Base-by-base conservation (phyloP, 2,888 invertebrate species). In the Eumacrocentrus americanus region DNA sequence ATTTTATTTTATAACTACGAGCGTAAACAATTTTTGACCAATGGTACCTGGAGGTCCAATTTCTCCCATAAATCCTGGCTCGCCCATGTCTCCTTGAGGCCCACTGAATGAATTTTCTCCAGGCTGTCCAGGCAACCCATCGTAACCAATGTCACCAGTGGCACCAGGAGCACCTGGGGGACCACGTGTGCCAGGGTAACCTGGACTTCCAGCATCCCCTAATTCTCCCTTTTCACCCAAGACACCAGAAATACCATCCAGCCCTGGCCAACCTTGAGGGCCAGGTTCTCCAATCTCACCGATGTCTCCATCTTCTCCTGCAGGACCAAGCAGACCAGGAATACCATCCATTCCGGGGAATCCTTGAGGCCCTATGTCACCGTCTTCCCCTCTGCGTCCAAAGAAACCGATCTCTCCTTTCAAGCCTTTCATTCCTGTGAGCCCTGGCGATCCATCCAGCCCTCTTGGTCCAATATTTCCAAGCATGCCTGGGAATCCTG, bases 201-300 rank as follows among this genome's bases (percentile, higher is more conserved):
- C 94, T 62, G 84, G 85, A 40, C 84, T 81, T 60, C 94, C 95
- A 53, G 86, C 86, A 61, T 86, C 86, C 62, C 95, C 95, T 12
- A 83, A 83, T 75, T 91, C 90, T 67, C 95, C 94, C 81, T 89
- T 89, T 5, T 86, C 81, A 29, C 90, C 89, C 14, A 83, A 79
- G 2, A 63, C 51, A 4, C 80, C 80, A 0, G 62, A 44, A 3
- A 69, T 25, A 18, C 80, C 80, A 0, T 69, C 66, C 34, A 54
- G 38, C 44, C 94, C 94, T 55, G 84, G 84, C 67, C 77, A 81
- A 42, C 91, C 91, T 52, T 73, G 78, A n/a, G 82, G 81, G 23
- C 92, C 92, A 11, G 84, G 81, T 12, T 79, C 74, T 51, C 93
- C 92, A 63, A 83, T 83, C 2, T 83, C 83, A 12, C 92, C 80